Conservation (phyloP, 2,113 vertebrate genomes). For the Aythya baeri region DNA sequence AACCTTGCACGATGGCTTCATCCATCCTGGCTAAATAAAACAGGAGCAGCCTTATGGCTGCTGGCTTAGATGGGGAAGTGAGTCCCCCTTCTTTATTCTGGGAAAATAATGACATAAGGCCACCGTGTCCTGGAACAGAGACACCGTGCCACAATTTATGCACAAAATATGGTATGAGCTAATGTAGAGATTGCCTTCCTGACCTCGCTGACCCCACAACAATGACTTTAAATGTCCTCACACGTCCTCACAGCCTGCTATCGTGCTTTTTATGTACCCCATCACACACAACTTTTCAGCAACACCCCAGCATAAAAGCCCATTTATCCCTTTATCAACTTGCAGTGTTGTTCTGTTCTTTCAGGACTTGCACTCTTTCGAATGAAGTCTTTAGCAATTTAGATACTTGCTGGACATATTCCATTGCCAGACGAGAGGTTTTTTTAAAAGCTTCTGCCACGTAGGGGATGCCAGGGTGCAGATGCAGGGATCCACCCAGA, state of each 20-base stretch:
- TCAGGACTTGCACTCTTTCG: neutral
- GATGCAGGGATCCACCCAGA: neutral
- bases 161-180: accelerated
- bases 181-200: neutral
- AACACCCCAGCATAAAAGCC: neutral
- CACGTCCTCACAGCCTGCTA: accelerated
- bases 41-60: neutral
- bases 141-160: neutral
- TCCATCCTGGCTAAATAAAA: neutral
- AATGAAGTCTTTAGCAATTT: neutral
- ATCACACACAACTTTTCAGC: neutral
- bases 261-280: neutral
- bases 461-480: no score
- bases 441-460: neutral
- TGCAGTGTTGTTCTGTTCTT: neutral
- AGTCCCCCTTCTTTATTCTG: neutral
- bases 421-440: neutral
- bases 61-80: neutral
- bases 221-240: neutral
- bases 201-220: accelerated
- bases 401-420: neutral
- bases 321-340: neutral
- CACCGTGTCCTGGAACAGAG: neutral
- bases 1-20: neutral
- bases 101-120: neutral